Conservation (phyloP, 1,140 invertebrate genomes). For the Berghia stephanieae region DNA sequence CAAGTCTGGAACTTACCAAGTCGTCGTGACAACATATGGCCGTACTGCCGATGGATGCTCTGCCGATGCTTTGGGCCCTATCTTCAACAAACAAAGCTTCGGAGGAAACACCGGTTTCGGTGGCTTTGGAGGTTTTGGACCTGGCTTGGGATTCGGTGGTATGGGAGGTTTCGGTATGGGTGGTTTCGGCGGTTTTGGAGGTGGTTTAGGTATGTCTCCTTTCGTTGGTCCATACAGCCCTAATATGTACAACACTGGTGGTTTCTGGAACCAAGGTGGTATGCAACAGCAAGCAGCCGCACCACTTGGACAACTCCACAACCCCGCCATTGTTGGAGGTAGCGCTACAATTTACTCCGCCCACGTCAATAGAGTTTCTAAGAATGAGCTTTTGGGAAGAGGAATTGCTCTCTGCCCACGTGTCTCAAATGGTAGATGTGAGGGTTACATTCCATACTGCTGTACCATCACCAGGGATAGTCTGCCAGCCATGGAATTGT, state of each 20-base stretch:
- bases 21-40: not conserved
- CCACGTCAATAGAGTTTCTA: not conserved
- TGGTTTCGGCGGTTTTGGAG: not conserved
- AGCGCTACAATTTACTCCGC: not conserved
- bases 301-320: not conserved
- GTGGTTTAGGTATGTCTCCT: too few relatives aligned
- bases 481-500: not conserved
- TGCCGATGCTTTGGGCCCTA: not conserved
- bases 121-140: not conserved
- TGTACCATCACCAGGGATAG: not conserved
- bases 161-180: not conserved
- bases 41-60: not conserved
- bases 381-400: not conserved
- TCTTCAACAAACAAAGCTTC: not conserved
- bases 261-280: not conserved
- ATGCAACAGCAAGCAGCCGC: not conserved
- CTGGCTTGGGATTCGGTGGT: not conserved
- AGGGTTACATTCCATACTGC: conserved; percentile 1
- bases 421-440: not conserved
- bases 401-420: not conserved
- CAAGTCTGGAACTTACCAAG: not conserved
- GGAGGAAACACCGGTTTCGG: too few relatives aligned
- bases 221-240: not conserved
- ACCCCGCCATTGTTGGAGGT: not conserved
- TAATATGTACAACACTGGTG: not conserved